These are phyloP conservation scores for Agriotes lineatus DNA, from an alignment of 2,888 invertebrate genomes.

Conservation along the genomic window DNA sequence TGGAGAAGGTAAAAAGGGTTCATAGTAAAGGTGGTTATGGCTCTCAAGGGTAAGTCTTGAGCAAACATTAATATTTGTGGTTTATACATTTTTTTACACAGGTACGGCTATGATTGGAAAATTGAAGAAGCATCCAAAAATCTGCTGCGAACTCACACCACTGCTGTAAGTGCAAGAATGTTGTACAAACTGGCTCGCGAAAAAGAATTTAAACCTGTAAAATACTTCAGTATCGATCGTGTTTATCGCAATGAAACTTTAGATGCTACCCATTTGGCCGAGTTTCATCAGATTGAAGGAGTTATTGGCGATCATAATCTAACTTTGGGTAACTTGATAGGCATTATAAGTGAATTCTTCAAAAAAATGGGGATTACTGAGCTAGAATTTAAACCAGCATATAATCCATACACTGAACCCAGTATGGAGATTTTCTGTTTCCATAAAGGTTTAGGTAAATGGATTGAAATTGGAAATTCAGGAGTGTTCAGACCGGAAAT, in stretches of 20 bases:
- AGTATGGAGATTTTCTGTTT: constrained; percentile 99
- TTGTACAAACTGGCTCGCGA: constrained; percentile 87
- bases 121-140: constrained; percentile 96
- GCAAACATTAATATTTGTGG: too few species aligned
- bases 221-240: constrained; percentile 98
- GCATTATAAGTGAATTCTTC: constrained; percentile 92
- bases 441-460: constrained; percentile 85
- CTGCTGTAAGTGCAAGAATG: constrained; percentile 96
- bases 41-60: constrained; percentile 75
- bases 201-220: constrained; percentile 86
- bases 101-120: constrained; percentile 96
- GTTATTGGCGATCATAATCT: constrained; percentile 92
- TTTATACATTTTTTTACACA: constrained; percentile 62
- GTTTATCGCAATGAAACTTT: constrained; percentile 98
- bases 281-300: constrained; percentile 99
- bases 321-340: constrained; percentile 92
- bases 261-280: constrained; percentile 98
- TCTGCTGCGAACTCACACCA: constrained; percentile 96
- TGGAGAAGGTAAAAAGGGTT: constrained; percentile 88
- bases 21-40: constrained; percentile 96
- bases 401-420: constrained; percentile 99
- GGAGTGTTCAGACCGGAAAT: constrained; percentile 98
- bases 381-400: constrained; percentile 97
- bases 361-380: constrained; percentile 84
- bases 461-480: constrained; percentile 96